Conservation (phyloP, 2,113 vertebrate genomes). For the Parotia lawesii region DNA sequence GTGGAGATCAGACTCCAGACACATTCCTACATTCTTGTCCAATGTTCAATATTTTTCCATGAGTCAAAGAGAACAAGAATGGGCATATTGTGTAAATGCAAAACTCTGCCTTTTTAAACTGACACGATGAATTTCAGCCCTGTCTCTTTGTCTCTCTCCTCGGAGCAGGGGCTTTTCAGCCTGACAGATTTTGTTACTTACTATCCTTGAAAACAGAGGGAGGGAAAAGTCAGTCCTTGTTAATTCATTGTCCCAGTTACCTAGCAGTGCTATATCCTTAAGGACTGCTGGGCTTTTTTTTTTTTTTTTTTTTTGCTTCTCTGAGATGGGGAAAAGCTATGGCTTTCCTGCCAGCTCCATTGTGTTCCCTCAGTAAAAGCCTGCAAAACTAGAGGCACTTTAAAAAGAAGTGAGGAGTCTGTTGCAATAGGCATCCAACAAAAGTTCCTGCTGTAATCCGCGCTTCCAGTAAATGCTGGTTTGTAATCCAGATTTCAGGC, state of each 20-base stretch:
- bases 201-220: conserved; percentile 18
- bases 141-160: conserved; percentile 34
- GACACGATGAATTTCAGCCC: conserved; percentile 23
- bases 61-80: conserved; percentile 61
- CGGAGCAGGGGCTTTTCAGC: background rate
- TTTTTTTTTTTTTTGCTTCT: background rate
- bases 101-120: conserved; percentile 52
- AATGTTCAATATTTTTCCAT: conserved; percentile 65
- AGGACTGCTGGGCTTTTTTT: background rate
- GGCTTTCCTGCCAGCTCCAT: conserved; percentile 39
- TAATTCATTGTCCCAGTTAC: conserved; percentile 47
- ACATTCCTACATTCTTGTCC: conserved; percentile 62
- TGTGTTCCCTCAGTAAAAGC: conserved; percentile 16
- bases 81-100: conserved; percentile 54
- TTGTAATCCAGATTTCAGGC: conserved; percentile 28
- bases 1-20: conserved; percentile 55
- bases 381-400: conserved; percentile 31
- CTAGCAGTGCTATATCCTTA: conserved; percentile 24
- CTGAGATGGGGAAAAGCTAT: background rate
- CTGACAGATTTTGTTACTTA: conserved; percentile 27
- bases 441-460: conserved; percentile 10
- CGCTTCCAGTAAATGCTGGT: conserved; percentile 36
- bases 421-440: conserved; percentile 38
- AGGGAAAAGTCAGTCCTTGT: conserved; percentile 44
- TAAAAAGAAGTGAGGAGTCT: conserved; percentile 14